A percentile compares a stretch with the other conserved stretches of the same genome.
phyloP scores from a whole-genome alignment of 2,888 invertebrate genomes.

The Gnatocerus cornutus region DNA sequence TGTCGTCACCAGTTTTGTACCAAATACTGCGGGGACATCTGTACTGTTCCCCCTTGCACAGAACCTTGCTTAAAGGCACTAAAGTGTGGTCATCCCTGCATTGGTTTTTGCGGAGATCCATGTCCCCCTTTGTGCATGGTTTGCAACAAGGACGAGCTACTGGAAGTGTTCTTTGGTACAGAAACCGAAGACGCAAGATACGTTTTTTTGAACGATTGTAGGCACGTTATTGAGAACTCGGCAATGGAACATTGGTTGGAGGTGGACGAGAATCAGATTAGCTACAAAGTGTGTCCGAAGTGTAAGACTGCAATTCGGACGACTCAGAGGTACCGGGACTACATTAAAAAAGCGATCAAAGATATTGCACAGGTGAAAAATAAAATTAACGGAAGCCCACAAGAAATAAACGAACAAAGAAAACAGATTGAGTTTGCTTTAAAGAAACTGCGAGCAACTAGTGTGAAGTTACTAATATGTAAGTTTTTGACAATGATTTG shows the following conservation, averaged over 20 bases:
- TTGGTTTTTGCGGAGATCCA: constrained; percentile 82
- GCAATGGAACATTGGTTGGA: constrained; percentile 59
- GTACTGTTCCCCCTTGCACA: constrained; percentile 71
- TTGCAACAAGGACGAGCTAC: constrained; percentile 56
- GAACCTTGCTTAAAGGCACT: constrained; percentile 69
- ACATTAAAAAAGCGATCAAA: constrained; percentile 54
- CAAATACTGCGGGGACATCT: constrained; percentile 71
- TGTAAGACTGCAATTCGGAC: constrained; percentile 59
- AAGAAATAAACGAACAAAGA: constrained; percentile 61
- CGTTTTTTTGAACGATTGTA: constrained; percentile 61
- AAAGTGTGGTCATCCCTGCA: constrained; percentile 77
- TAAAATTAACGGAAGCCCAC: constrained; percentile 67
- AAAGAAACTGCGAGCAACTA: constrained; percentile 20
- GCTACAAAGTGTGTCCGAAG: constrained; percentile 57
- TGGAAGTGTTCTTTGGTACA: constrained; percentile 58
- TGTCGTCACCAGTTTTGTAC: constrained; percentile 73
- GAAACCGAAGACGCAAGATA: constrained; percentile 61
- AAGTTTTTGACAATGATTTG: neutral
- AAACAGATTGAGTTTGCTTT: neutral
- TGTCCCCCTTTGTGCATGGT: constrained; percentile 59
- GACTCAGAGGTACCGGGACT: constrained; percentile 59
- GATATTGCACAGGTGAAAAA: constrained; percentile 64
- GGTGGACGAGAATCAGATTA: constrained; percentile 36
- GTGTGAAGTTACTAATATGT: constrained; percentile 4
- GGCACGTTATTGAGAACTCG: constrained; percentile 57